Evolutionary conservation across 2,113 vertebrate genomes (phyloP), one percentile per base, ranked within the genome.

Genomic region (Dunckerocampus dactyliophorus): DNA sequence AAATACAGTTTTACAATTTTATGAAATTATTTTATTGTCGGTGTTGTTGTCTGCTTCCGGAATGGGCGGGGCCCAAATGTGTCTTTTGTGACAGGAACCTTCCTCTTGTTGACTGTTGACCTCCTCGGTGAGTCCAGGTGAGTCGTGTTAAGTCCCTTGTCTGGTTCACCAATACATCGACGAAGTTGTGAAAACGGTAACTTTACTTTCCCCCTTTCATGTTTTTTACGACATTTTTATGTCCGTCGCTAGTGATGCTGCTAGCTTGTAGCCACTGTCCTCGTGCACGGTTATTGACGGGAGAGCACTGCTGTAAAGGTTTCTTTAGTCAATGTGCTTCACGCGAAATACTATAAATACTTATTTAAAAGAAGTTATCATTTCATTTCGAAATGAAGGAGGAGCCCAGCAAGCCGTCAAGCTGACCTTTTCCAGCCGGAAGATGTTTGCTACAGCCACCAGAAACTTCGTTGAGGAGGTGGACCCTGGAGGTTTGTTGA

Each of bases 381-480:
- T 28, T 15, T 42, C 1, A 7, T 56, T 42, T 42, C 1, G 3
- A 12, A 21, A 11, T 20, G 6, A 56, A 56, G 53, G 34, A 19
- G 11, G 11, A 6, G 12, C 6, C 31, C 17, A 19, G 31, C 31
- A 5, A 45, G 12, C 16, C 8, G 17, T 55, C 31, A 62, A 1
- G 8, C 8, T 56, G 1, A 21, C 21, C 61, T 46, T 14, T 3
- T 61, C 10, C 12, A 4, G 21, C 19, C 48, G 17, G 13, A 79
- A 77, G 59, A 99, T 99, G 96, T 98, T 99, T 84, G 92, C 93
- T 70, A 92, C 93, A 76, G 95, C 95, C 48, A 94, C 95, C 3
- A 92, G 78, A 65, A 96, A 91, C 83, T 93, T 98, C 3, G 91
- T 98, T 76, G 91, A 85, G 78, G 92, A 97, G 82, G 91, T 95